phyloP scores from a whole-genome alignment of 2,888 invertebrate genomes.

The Elegia similella region DNA sequence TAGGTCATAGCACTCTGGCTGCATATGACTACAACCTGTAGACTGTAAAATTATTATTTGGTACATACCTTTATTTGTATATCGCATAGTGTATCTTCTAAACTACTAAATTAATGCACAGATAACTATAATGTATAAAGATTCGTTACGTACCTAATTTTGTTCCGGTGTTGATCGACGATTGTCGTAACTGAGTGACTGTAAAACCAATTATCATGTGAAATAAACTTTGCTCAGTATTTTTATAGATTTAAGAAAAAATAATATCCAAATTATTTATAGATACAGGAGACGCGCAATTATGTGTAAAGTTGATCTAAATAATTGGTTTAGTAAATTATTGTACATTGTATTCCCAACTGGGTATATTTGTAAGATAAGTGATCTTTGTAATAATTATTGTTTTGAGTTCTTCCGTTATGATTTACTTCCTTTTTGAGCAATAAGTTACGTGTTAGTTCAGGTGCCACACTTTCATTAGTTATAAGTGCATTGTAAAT shows the following conservation, averaged over 20 bases:
- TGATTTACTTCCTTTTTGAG: conserved; percentile 43
- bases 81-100: conserved; percentile 58
- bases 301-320: conserved; percentile 47
- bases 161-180: conserved; percentile 53
- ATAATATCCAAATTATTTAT: conserved; percentile 69
- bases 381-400: conserved; percentile 33
- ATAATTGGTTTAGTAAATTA: conserved; percentile 51
- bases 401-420: conserved; percentile 57
- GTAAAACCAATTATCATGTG: conserved; percentile 59
- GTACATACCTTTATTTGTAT: conserved; percentile 56
- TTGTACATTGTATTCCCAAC: conserved; percentile 41
- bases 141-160: conserved; percentile 49
- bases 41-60: conserved; percentile 53
- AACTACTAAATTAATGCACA: conserved; percentile 61
- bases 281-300: conserved; percentile 55
- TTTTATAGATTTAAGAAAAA: conserved; percentile 75
- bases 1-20: conserved; percentile 44
- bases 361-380: conserved; percentile 34
- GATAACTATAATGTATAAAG: conserved; percentile 57
- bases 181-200: conserved; percentile 49
- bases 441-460: conserved; percentile 51
- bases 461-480: conserved; percentile 55
- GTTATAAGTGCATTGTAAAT: conserved; percentile 46
- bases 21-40: conserved; percentile 44
- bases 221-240: conserved; percentile 78